Evolutionary conservation across 2,113 vertebrate species (phyloP).

Genomic region (Stigmatopora argus): DNA sequence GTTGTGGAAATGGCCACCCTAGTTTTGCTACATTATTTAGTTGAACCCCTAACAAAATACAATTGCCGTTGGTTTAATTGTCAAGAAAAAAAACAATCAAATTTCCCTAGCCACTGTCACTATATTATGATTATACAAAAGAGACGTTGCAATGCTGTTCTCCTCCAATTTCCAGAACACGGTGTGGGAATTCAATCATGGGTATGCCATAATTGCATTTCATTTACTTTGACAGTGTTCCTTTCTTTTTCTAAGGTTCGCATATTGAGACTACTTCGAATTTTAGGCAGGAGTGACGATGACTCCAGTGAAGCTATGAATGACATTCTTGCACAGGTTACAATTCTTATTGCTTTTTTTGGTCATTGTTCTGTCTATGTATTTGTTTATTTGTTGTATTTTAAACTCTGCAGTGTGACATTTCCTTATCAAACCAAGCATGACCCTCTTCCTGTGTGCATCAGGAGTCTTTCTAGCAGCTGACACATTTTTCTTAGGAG

Average conservation of each 20-base stretch:
- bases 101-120: neutral
- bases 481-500: neutral
- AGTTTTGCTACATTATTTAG: neutral
- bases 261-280: conserved; percentile 95
- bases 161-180: no score
- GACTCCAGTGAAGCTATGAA: conserved; percentile 99
- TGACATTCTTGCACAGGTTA: conserved; percentile 98
- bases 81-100: neutral
- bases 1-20: no score
- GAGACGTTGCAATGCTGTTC: neutral
- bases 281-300: conserved; percentile 93
- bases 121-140: neutral
- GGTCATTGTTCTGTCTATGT: neutral
- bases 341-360: conserved; percentile 13
- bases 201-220: neutral
- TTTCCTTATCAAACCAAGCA: neutral
- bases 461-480: neutral
- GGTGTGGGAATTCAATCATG: no score
- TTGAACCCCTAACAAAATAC: neutral
- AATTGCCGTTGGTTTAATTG: neutral
- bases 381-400: neutral
- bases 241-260: conserved; percentile 76
- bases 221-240: neutral
- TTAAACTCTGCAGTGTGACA: neutral
- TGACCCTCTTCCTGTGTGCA: neutral